Conservation (phyloP, 2,113 vertebrate genomes). For the Bubo blakistoni region DNA sequence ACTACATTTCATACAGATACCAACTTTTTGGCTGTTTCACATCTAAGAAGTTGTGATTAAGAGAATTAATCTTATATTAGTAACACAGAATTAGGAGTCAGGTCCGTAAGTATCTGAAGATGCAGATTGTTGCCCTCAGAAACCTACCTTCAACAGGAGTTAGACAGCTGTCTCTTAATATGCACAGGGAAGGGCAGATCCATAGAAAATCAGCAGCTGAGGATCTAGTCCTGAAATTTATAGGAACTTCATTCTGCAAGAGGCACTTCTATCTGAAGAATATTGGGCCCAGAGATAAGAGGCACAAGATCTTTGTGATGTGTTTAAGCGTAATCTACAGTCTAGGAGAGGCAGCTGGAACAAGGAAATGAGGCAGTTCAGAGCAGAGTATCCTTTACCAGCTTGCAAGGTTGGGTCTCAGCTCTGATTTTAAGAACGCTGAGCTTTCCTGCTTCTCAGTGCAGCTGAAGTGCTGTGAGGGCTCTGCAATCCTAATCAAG, state of each 20-base stretch:
- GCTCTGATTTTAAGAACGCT: not conserved
- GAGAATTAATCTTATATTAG: not conserved
- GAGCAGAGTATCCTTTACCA: not conserved
- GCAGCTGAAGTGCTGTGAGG: not conserved
- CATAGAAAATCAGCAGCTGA: not conserved
- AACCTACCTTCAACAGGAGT: not conserved
- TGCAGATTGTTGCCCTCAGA: not conserved
- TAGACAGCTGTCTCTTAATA: not conserved
- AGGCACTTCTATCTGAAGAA: not conserved
- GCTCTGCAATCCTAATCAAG: slow-evolving; percentile 1
- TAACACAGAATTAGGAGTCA: not conserved
- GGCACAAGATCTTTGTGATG: not conserved
- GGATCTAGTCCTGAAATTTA: not conserved
- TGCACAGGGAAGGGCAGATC: not conserved
- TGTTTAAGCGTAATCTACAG: not conserved
- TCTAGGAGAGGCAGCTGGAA: not conserved
- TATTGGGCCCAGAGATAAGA: not conserved
- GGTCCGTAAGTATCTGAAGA: not conserved
- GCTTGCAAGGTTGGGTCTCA: not conserved
- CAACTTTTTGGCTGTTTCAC: not conserved
- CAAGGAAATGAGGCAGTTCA: not conserved
- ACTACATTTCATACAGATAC: not conserved
- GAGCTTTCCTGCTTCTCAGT: not conserved
- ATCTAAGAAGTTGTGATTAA: not conserved
- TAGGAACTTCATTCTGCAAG: not conserved